These are phyloP conservation scores for Pangasius sanitwongsei DNA, from an alignment of 2,797 vertebrate species.

Conservation along the genomic window DNA sequence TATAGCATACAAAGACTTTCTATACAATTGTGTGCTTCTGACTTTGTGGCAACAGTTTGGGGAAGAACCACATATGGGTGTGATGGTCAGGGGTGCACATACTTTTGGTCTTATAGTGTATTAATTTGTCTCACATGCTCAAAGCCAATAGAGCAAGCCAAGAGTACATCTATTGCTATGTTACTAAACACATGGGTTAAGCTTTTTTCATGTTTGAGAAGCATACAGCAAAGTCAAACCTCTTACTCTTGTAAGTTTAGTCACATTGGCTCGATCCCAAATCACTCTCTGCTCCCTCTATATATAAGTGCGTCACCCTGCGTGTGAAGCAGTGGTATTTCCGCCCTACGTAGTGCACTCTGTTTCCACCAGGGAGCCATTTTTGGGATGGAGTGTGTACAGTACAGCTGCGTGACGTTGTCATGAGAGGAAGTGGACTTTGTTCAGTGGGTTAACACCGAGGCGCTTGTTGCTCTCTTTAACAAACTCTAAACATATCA, in stretches of 20 bases:
- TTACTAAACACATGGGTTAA: background rate
- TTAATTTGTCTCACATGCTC: no score
- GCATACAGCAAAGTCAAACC: background rate
- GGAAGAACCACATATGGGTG: no score
- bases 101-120: no score
- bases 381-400: background rate
- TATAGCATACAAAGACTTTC: no score
- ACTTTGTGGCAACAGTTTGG: no score
- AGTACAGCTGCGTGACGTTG: conserved; percentile 48
- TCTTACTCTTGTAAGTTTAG: background rate
- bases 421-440: conserved; percentile 60
- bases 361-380: background rate
- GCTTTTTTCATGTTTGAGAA: background rate
- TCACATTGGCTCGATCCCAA: conserved; percentile 23
- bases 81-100: no score
- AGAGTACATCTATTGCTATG: background rate
- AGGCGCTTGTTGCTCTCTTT: conserved; percentile 74
- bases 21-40: no score
- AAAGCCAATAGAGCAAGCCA: no score
- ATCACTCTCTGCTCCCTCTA: background rate
- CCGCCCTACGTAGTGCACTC: conserved; percentile 16
- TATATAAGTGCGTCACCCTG: background rate
- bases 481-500: conserved; percentile 59
- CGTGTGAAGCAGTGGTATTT: background rate
- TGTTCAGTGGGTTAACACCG: conserved; percentile 57